A percentile compares a stretch with the other conserved stretches of the same genome.
These are phyloP conservation scores for Stichodactyla helianthus DNA, from an alignment of 64 coral and sea anemone species.

Conservation along the genomic window DNA sequence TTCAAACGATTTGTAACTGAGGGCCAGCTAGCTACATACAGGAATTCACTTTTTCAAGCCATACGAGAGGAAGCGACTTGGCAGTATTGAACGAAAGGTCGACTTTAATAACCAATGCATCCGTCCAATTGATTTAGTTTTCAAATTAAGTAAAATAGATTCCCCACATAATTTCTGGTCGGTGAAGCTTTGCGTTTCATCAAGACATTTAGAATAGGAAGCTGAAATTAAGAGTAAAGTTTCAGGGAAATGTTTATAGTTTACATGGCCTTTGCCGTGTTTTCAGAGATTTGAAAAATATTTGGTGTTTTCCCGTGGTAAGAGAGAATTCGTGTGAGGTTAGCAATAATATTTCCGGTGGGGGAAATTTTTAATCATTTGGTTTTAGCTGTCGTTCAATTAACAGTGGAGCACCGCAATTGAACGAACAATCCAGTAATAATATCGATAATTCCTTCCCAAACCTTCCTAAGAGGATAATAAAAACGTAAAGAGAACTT, in stretches of 20 bases:
- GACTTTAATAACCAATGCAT: not conserved
- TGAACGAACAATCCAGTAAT: not conserved
- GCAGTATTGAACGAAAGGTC: not conserved
- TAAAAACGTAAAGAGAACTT: not conserved
- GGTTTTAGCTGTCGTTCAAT: not conserved
- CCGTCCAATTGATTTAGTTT: not conserved
- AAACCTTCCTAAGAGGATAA: not conserved
- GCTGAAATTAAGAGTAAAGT: too few relatives aligned
- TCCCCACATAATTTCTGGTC: not conserved
- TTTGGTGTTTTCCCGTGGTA: not conserved
- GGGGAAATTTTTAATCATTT: constrained; percentile 3
- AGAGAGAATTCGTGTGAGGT: not conserved
- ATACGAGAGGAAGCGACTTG: not conserved
- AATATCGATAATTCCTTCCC: not conserved
- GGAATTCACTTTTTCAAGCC: not conserved
- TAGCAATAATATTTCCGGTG: not conserved
- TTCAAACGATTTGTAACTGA: too few relatives aligned
- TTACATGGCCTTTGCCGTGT: not conserved
- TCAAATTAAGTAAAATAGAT: constrained; percentile 1
- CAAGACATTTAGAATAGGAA: too few relatives aligned
- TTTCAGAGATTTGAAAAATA: not conserved
- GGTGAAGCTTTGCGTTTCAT: too few relatives aligned
- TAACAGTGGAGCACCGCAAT: not conserved
- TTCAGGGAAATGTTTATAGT: not conserved
- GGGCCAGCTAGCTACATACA: not conserved